phyloP scores from a whole-genome alignment of 2,888 invertebrate genomes.

The Drosophila mercatorum region DNA sequence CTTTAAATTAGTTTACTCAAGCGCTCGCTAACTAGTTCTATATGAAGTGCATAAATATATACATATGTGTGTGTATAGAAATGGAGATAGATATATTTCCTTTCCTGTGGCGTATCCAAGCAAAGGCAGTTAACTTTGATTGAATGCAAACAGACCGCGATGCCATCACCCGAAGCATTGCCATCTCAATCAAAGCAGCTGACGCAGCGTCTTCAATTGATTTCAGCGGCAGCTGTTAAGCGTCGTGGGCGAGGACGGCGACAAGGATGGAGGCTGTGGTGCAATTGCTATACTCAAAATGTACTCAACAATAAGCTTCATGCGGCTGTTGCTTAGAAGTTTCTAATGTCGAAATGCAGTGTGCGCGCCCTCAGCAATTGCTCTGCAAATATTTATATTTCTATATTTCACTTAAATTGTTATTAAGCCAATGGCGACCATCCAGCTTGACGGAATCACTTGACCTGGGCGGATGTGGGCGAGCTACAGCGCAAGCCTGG shows the following conservation, averaged over 20 bases:
- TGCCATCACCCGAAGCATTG: slow-evolving; percentile 24
- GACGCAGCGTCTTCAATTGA: slow-evolving; percentile 23
- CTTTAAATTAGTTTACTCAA: slow-evolving; percentile 45
- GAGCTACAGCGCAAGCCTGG: neutral
- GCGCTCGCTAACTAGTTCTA: slow-evolving; percentile 17
- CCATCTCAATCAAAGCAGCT: slow-evolving; percentile 36
- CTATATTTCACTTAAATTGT: slow-evolving; percentile 66
- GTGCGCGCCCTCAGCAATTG: slow-evolving; percentile 45
- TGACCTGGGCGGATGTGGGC: slow-evolving; percentile 31
- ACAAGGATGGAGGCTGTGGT: neutral
- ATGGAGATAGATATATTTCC: slow-evolving; percentile 11
- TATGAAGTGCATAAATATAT: slow-evolving; percentile 5
- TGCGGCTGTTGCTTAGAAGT: slow-evolving; percentile 45
- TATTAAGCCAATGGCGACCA: slow-evolving; percentile 67
- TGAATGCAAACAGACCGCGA: slow-evolving; percentile 52
- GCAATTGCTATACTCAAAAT: slow-evolving; percentile 37
- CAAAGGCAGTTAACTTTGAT: slow-evolving; percentile 53
- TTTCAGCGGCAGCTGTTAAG: slow-evolving; percentile 1
- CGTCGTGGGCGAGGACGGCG: neutral
- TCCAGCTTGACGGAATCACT: slow-evolving; percentile 34
- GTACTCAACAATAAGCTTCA: slow-evolving; percentile 45
- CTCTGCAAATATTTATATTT: slow-evolving; percentile 75
- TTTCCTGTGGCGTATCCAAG: slow-evolving; percentile 25
- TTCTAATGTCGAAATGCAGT: slow-evolving; percentile 40
- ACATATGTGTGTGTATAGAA: neutral